A percentile compares a stretch with the other conserved stretches of the same genome.
Evolutionary conservation across 2,797 vertebrate species (phyloP).

Genomic region (Heliangelus exortis): DNA sequence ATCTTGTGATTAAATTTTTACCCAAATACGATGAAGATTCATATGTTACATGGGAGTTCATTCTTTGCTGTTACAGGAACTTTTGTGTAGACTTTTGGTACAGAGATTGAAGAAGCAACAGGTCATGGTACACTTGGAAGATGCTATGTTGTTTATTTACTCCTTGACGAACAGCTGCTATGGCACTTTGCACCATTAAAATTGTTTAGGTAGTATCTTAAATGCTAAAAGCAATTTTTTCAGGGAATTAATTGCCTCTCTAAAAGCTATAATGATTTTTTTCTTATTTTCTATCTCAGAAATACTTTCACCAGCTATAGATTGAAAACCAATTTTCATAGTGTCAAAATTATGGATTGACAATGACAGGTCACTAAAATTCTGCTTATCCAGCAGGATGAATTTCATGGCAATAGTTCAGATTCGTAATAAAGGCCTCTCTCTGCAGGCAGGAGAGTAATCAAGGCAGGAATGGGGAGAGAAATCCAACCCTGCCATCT

Average conservation of each 20-base stretch:
- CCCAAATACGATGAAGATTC: not conserved
- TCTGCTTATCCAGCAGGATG: not conserved
- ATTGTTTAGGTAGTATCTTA: constrained; percentile 22
- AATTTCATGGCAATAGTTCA: not conserved
- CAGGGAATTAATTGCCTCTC: constrained; percentile 48
- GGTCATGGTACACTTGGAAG: not conserved
- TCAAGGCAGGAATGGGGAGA: not conserved
- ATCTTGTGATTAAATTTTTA: not conserved
- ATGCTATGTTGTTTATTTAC: constrained; percentile 11
- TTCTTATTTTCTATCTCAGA: constrained; percentile 23
- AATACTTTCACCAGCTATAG: not conserved
- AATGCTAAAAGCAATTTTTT: constrained; percentile 22
- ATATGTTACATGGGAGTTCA: not conserved
- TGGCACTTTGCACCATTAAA: not conserved
- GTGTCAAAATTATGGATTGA: not conserved
- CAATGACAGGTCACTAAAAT: constrained; percentile 1
- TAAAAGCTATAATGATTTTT: constrained; percentile 34
- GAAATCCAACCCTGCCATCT: constrained; percentile 4
- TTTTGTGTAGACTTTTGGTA: not conserved
- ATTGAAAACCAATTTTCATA: not conserved
- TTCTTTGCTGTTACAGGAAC: not conserved
- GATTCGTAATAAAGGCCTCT: constrained; percentile 3
- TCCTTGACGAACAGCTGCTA: constrained; percentile 26
- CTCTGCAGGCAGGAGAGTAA: not conserved
- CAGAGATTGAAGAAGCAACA: not conserved